Conservation (phyloP, 2,113 vertebrate species). For the Penelope pileata region DNA sequence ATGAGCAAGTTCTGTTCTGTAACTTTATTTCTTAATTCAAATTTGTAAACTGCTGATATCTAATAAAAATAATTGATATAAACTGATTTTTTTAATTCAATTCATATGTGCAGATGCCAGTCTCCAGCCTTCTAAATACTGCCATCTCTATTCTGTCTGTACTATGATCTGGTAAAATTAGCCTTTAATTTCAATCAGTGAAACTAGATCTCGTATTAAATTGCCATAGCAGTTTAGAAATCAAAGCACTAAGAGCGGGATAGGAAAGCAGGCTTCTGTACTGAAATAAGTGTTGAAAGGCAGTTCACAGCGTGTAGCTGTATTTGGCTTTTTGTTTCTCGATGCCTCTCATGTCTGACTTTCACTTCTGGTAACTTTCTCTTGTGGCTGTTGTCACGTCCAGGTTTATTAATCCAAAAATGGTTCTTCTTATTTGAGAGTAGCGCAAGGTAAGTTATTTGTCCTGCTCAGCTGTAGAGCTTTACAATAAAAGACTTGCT, state of each 20-base stretch:
- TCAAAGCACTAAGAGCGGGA: background rate
- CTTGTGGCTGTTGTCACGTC: background rate
- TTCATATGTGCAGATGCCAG: background rate
- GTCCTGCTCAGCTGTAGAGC: background rate
- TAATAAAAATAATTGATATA: conserved; percentile 66
- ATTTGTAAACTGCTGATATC: conserved; percentile 64
- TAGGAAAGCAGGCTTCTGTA: background rate
- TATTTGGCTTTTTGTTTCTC: background rate
- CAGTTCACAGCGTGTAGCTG: background rate
- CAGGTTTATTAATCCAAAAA: background rate
- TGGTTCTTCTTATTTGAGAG: background rate
- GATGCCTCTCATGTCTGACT: background rate
- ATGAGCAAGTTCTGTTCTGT: conserved; percentile 56
- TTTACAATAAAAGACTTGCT: background rate
- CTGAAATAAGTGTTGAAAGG: background rate
- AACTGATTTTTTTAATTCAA: background rate
- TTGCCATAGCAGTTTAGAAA: background rate
- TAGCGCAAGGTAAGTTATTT: background rate
- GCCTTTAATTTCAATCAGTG: background rate
- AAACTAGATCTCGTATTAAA: background rate
- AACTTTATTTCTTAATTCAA: conserved; percentile 57
- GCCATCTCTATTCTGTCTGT: background rate
- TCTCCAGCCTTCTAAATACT: background rate
- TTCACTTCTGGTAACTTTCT: background rate
- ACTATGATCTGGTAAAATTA: background rate